Evolutionary conservation across 2,888 invertebrate genomes (phyloP), one percentile per base, ranked within the genome.

Genomic region (Lamellibrachia satsuma): DNA sequence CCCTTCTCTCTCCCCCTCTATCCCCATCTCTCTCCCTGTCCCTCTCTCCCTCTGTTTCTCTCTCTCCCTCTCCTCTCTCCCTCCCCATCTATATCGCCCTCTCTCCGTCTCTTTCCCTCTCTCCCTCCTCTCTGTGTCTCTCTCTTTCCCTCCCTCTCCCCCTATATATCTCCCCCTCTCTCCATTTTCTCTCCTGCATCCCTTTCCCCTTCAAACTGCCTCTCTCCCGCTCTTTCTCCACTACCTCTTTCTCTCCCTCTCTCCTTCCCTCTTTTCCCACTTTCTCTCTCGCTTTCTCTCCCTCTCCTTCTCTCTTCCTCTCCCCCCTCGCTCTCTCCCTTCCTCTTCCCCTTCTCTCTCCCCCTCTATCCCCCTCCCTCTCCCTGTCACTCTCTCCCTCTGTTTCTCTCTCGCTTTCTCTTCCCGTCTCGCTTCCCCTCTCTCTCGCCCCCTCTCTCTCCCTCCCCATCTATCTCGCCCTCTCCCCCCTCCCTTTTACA

Each of bases 271-370:
- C 90, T 90, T 90, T n/a, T 90, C 90, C n/a, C 90, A 90, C 90
- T 90, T n/a, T 90, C 90, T 90, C 90, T 90, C 90, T 90, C 90
- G n/a, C 90, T 90, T n/a, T 90, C 90, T 90, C 90, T 90, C 90
- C n/a, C 90, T 90, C 90, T 22, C 90, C n/a, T n/a, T 90, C 90
- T 90, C 90, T 90, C 90, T 90, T 90, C n/a, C 90, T 90, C 90
- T 90, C 90, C n/a, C 90, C 90, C n/a, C 90, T 90, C 90, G 15
- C 90, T 90, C 90, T 90, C 90, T 90, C 90, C n/a, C 90, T 90
- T n/a, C n/a, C 90, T 90, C 90, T 90, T n/a, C n/a, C 90, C n/a
- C 90, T 90, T n/a, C 39, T 39, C 39, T 39, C 39, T 39, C 39
- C 39, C 39, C 39, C 39, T 39, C 39, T 39, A 39, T 90, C 90